Evolutionary conservation across 2,797 vertebrate species (phyloP).

Genomic region (Pseudochromis fuscus): DNA sequence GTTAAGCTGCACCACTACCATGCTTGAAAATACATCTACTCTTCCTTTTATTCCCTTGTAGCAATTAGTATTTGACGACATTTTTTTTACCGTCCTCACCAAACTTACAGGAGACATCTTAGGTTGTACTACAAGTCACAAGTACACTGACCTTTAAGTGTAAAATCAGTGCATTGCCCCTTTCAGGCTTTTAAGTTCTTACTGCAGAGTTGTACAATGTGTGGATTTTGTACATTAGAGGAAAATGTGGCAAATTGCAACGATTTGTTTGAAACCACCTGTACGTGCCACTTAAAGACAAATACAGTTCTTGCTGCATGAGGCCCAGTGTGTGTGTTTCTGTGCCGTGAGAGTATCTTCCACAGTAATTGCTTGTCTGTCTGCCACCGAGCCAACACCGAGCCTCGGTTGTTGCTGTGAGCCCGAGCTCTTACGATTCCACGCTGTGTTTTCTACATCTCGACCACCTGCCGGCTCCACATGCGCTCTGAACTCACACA

Average conservation of each 20-base stretch:
- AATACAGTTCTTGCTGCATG: not conserved
- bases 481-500: slow-evolving; percentile 18
- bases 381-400: slow-evolving; percentile 3
- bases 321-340: slow-evolving; percentile 4
- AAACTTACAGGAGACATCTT: not conserved
- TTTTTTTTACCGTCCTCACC: too few relatives aligned
- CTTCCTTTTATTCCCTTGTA: not conserved
- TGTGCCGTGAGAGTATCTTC: not conserved
- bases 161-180: not conserved
- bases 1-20: too few relatives aligned
- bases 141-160: not conserved
- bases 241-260: not conserved
- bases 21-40: too few relatives aligned
- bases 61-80: not conserved
- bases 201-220: not conserved
- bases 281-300: not conserved
- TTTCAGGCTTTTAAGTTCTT: not conserved
- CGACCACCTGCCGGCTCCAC: slow-evolving; percentile 43
- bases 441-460: slow-evolving; percentile 41
- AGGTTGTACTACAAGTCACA: not conserved
- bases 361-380: slow-evolving; percentile 1
- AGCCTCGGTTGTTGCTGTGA: not conserved
- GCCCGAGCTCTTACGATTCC: slow-evolving; percentile 23
- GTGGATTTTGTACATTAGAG: not conserved
- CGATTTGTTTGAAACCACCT: slow-evolving; percentile 12